Evolutionary conservation across 2,888 invertebrate genomes (phyloP).

Genomic region (Tipula vernalis): DNA sequence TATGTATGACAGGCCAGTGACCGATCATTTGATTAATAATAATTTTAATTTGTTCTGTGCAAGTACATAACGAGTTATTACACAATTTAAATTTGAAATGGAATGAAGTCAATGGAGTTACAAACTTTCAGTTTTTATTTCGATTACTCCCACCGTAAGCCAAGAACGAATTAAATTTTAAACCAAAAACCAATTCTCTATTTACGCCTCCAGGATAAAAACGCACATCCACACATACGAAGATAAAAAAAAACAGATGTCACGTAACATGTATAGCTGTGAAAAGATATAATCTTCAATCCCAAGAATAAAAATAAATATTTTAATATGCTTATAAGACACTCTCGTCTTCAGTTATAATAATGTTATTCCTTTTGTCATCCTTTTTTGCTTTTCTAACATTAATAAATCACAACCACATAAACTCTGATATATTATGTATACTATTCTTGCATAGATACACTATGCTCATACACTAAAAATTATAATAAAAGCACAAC

Average conservation of each 20-base stretch:
- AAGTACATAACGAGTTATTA: no score
- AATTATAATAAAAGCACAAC: not conserved
- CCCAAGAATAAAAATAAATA: not conserved
- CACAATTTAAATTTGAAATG: no score
- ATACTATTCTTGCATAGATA: not conserved
- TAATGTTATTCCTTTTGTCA: not conserved
- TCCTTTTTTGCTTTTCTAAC: not conserved
- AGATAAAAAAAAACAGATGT: not conserved
- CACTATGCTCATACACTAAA: not conserved
- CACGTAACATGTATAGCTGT: not conserved
- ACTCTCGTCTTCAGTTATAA: not conserved
- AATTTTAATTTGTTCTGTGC: no score
- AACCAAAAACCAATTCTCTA: not conserved
- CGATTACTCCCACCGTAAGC: not conserved
- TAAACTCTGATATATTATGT: not conserved
- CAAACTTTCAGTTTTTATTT: not conserved
- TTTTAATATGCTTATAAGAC: slow-evolving; percentile 1
- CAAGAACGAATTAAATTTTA: not conserved
- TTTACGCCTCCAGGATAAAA: not conserved
- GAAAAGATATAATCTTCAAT: not conserved
- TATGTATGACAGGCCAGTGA: no score
- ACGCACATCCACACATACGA: not conserved
- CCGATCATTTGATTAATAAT: no score
- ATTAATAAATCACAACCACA: not conserved
- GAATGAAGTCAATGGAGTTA: no score